These are phyloP conservation scores for Vicugna pacos DNA, from an alignment of 2,113 vertebrate genomes.

Conservation along the genomic window DNA sequence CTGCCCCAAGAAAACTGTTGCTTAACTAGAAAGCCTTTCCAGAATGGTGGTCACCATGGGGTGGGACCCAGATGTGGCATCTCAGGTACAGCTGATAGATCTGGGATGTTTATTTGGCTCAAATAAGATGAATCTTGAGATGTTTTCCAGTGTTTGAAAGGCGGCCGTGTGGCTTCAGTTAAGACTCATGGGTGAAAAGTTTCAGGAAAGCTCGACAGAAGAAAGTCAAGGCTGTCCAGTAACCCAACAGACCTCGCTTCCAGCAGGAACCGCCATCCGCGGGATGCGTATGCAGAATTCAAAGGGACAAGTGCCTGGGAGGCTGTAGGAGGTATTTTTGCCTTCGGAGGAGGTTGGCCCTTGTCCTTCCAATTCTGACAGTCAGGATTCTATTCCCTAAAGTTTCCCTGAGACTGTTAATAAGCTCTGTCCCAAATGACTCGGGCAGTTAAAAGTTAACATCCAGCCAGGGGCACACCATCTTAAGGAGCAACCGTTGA, in stretches of 20 bases:
- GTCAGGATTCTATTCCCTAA: conserved; percentile 13
- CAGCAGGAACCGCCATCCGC: rapidly evolving
- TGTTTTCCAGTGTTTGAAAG: neutral
- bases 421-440: neutral
- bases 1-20: neutral
- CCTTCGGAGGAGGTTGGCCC: neutral
- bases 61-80: rapidly evolving
- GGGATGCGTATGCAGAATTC: too few relatives aligned
- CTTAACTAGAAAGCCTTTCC: neutral
- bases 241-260: neutral
- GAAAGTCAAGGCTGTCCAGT: neutral
- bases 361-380: neutral
- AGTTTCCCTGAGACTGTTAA: neutral
- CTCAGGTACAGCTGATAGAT: neutral
- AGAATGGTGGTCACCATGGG: neutral
- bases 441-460: neutral
- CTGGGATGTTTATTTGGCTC: neutral
- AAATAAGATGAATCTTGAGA: neutral
- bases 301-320: neutral
- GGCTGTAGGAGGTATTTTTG: neutral
- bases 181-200: neutral
- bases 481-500: neutral
- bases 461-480: neutral
- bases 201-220: neutral
- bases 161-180: neutral